phyloP scores from a whole-genome alignment of 2,113 vertebrate genomes.

The Beaufortia kweichowensis region DNA sequence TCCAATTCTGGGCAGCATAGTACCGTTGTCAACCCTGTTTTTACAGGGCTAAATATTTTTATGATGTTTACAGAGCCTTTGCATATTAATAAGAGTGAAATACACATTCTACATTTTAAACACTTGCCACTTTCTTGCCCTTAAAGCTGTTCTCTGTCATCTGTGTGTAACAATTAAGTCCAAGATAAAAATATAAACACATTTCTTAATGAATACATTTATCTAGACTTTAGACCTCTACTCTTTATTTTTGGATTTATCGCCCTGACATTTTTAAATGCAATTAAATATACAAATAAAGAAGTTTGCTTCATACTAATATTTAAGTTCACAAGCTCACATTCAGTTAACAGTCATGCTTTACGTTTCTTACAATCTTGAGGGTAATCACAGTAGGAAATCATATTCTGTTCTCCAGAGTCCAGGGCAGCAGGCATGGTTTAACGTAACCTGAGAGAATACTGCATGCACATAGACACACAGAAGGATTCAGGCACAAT shows the following conservation, averaged over 20 bases:
- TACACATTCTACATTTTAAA: too few species aligned
- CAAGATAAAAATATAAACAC: background rate
- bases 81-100: too few species aligned
- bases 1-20: too few species aligned
- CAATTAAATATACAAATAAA: too few species aligned
- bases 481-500: conserved; percentile 56
- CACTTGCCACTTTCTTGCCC: conserved; percentile 50
- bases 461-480: conserved; percentile 40
- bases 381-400: conserved; percentile 20
- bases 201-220: background rate
- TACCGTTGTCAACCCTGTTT: too few species aligned
- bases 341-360: background rate
- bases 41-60: too few species aligned
- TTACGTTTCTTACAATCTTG: background rate
- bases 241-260: too few species aligned
- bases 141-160: conserved; percentile 9
- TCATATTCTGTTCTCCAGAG: conserved; percentile 13
- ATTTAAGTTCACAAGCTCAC: too few species aligned
- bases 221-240: background rate
- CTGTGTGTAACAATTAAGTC: background rate
- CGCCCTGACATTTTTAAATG: too few species aligned
- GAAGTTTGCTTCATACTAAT: too few species aligned
- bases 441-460: conserved; percentile 23
- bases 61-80: too few species aligned
- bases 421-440: conserved; percentile 4